phyloP scores from a whole-genome alignment of 1,140 invertebrate genomes.

The Pseudomyrmex cubaensis region DNA sequence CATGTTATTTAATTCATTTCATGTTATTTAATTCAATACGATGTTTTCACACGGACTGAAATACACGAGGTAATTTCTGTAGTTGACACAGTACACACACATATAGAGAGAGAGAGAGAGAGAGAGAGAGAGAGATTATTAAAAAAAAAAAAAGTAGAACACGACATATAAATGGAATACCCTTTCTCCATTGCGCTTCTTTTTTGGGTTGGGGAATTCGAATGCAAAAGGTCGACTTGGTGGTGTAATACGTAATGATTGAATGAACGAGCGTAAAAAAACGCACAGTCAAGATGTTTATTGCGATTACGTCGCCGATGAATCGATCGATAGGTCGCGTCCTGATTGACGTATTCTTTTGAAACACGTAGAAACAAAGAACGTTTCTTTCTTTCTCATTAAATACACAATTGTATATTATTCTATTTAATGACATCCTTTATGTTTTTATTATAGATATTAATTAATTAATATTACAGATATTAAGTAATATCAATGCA shows the following conservation, averaged over 20 bases:
- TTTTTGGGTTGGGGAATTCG: neutral
- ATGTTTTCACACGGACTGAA: too few species aligned
- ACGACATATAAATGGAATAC: slow-evolving; percentile 39
- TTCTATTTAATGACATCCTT: too few species aligned
- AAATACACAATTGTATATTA: too few species aligned
- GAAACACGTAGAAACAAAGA: neutral
- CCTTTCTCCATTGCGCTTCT: slow-evolving; percentile 7
- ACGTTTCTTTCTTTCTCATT: neutral
- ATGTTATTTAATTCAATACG: too few species aligned
- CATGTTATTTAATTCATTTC: too few species aligned
- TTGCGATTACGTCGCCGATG: neutral
- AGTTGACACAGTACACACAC: too few species aligned
- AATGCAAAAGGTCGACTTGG: slow-evolving; percentile 26
- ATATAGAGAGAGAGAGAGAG: too few species aligned
- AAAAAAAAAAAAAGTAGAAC: slow-evolving; percentile 47
- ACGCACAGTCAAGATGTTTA: slow-evolving; percentile 29
- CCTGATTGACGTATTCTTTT: neutral
- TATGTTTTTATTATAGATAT: neutral
- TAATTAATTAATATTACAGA: neutral
- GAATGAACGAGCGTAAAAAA: neutral
- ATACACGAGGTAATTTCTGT: too few species aligned
- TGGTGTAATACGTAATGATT: neutral
- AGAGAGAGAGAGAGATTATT: too few species aligned
- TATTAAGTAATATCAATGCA: neutral
- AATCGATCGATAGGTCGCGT: slow-evolving; percentile 9